Conservation (phyloP, 2,113 vertebrate genomes). For the Tamias sibiricus region DNA sequence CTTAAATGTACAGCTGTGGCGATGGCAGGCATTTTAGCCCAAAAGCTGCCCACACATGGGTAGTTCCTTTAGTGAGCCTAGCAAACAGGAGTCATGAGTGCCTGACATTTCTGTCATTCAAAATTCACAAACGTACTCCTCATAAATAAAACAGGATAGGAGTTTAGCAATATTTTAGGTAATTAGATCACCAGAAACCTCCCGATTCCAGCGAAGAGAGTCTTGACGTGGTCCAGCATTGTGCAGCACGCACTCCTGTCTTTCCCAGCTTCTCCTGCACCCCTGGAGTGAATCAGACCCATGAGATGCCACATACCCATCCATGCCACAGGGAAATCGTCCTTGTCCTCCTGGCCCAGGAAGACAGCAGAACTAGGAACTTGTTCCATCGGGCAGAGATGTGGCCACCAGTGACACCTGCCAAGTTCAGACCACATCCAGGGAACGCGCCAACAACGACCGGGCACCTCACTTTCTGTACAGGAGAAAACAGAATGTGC, state of each 20-base stretch:
- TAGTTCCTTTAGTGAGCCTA: background rate
- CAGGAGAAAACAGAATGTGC: background rate
- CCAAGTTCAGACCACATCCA: background rate
- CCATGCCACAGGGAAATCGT: background rate
- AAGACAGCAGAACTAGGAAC: background rate
- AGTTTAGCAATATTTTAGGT: background rate
- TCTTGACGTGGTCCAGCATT: background rate
- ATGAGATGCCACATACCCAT: no score
- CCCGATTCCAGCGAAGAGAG: background rate
- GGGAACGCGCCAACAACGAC: background rate
- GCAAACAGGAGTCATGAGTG: background rate
- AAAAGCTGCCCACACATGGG: background rate
- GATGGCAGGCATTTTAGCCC: background rate
- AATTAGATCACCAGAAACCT: background rate
- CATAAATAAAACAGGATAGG: background rate
- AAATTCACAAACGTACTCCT: background rate
- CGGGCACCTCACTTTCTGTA: accelerated
- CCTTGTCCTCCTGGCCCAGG: background rate
- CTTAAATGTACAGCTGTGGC: background rate
- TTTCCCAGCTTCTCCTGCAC: no score
- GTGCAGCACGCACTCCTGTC: background rate
- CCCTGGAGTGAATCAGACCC: background rate
- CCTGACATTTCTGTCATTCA: background rate
- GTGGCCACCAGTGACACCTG: background rate
- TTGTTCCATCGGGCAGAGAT: background rate